Percentiles rank a stretch among this genome's conserved stretches.
Conservation (phyloP, 1,140 invertebrate species). For the Fopius arisanus region DNA sequence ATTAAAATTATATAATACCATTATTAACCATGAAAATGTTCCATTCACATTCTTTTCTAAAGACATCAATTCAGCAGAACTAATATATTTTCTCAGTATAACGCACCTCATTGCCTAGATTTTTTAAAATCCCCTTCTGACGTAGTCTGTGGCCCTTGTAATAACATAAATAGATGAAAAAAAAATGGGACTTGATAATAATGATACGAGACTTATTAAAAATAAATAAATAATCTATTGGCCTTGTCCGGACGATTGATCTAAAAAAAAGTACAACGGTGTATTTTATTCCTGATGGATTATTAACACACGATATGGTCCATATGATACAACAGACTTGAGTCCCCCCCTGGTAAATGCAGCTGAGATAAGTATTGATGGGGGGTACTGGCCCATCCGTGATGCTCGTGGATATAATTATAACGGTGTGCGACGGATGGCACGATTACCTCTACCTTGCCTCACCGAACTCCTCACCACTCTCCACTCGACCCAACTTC, state of each 20-base stretch:
- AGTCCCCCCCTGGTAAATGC: background rate
- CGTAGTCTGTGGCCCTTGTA: background rate
- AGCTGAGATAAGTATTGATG: background rate
- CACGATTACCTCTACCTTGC: constrained; percentile 27
- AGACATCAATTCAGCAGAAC: too few species aligned
- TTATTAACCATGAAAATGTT: too few species aligned
- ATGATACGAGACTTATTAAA: background rate
- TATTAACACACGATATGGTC: constrained; percentile 42
- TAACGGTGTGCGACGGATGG: constrained; percentile 33
- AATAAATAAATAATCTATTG: constrained; percentile 16
- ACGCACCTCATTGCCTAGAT: background rate
- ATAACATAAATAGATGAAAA: constrained; percentile 12
- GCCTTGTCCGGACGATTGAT: constrained; percentile 43
- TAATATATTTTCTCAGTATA: background rate
- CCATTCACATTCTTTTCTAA: too few species aligned
- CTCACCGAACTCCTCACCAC: background rate
- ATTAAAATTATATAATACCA: too few species aligned
- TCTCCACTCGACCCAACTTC: constrained; percentile 9
- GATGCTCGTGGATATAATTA: constrained; percentile 46
- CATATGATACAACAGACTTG: constrained; percentile 21
- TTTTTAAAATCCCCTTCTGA: background rate
- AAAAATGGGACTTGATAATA: background rate
- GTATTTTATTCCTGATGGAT: constrained; percentile 28
- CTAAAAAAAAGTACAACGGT: constrained; percentile 17
- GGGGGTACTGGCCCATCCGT: constrained; percentile 38